Evolutionary conservation across 2,888 invertebrate genomes (phyloP), one percentile per base, ranked within the genome.

Genomic region (Sphaeridia pumilis): DNA sequence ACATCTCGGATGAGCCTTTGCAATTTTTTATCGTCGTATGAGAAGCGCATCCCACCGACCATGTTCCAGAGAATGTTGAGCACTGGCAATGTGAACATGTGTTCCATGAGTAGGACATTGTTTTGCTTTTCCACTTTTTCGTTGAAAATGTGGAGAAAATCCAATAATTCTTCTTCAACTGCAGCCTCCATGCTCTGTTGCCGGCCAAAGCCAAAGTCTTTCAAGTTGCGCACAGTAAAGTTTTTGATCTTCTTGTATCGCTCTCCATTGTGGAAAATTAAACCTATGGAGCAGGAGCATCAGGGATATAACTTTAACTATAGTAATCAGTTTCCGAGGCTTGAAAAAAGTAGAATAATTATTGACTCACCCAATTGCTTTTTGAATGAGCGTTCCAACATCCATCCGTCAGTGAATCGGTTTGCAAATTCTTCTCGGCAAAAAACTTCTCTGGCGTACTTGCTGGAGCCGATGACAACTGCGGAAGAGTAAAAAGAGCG

Each of bases 31-130:
- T 63, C 60, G 28, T 63, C 58, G 36, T 63, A 59, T 1, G 56
- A 52, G 45, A 59, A 60, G 36, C 60, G 35, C 14, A 50, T 36
- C 10, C 60, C 60, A 2, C 52, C 60, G 1, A 63, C 59, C 60
- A 63, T 59, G 10, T 49, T 45, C 63, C 63, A 63, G 14, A 63
- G 46, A 24, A 63, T 58, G 26, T 63, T 63, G 14, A 63, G 54
- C n/a, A 63, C 59, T 5, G 63, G 59, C n/a, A 63, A 49, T 3
- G 58, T 63, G 41, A 60, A 63, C 46, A 51, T 49, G 36, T 60
- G 58, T 34, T 58, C 42, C 47, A 59, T 54, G 14, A 49, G 27
- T 2, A 63, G 36, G 7, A 59, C 43, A 34, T 38, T 54, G n/a
- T 50, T 36, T 7, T 48, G 4, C 20, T 14, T 22, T 2, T 48